A percentile compares a stretch with the other conserved stretches of the same genome.
Conservation (phyloP, 2,113 vertebrate genomes). For the Carassius carassius region DNA sequence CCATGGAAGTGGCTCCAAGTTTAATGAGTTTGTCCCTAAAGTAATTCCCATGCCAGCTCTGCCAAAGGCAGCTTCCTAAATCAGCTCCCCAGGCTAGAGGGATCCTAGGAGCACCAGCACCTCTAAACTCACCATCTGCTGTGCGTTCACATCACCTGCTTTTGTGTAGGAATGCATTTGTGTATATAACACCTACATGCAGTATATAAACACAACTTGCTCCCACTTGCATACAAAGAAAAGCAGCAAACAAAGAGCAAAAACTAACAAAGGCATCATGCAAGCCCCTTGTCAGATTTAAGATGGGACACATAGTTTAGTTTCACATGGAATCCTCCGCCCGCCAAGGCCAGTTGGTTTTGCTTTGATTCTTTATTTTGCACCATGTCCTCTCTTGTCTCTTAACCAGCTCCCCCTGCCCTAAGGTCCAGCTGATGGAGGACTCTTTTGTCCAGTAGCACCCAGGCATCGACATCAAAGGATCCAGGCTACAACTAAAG, state of each 20-base stretch:
- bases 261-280: conserved; percentile 61
- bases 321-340: conserved; percentile 68
- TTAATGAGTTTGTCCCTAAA: conserved; percentile 68
- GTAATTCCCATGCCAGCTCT: conserved; percentile 65
- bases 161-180: conserved; percentile 8
- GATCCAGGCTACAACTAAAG: conserved; percentile 72
- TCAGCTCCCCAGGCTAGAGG: conserved; percentile 64
- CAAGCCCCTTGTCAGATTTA: conserved; percentile 65
- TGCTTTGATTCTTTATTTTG: conserved; percentile 77
- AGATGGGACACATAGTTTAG: conserved; percentile 68
- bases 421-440: conserved; percentile 79
- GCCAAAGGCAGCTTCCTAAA: conserved; percentile 70
- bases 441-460: conserved; percentile 79
- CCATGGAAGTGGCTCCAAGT: conserved; percentile 58
- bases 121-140: conserved; percentile 44
- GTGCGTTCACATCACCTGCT: conserved; percentile 51
- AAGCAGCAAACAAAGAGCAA: conserved; percentile 28
- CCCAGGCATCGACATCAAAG: conserved; percentile 94
- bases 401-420: conserved; percentile 61
- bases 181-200: neutral
- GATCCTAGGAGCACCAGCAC: conserved; percentile 60
- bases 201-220: conserved; percentile 29
- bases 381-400: conserved; percentile 48
- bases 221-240: conserved; percentile 48
- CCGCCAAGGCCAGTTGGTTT: conserved; percentile 63